These are phyloP conservation scores for Maccullochella peelii DNA, from an alignment of 2,113 vertebrate genomes.

Conservation along the genomic window DNA sequence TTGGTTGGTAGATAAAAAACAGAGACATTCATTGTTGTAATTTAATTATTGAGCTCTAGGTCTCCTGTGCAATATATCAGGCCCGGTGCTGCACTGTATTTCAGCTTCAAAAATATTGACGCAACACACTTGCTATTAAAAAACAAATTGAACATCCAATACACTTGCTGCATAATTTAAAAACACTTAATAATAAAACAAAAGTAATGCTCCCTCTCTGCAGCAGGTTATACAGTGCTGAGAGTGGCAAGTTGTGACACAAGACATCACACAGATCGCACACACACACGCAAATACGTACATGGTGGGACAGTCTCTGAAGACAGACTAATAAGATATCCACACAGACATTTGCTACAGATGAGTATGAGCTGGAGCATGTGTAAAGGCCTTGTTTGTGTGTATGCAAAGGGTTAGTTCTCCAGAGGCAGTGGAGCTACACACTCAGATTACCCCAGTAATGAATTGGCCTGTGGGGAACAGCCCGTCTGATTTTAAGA, in stretches of 20 bases:
- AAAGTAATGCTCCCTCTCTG: slow-evolving; percentile 6
- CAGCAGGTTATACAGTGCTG: slow-evolving; percentile 38
- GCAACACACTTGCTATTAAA: slow-evolving; percentile 17
- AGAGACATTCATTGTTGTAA: slow-evolving; percentile 6
- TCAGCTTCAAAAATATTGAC: slow-evolving; percentile 11
- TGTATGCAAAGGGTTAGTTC: slow-evolving; percentile 22
- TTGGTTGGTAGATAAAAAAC: slow-evolving; percentile 29
- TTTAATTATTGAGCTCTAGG: neutral
- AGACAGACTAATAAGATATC: slow-evolving; percentile 28
- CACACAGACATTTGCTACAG: slow-evolving; percentile 18
- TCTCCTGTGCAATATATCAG: slow-evolving; percentile 26
- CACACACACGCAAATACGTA: neutral
- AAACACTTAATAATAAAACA: slow-evolving; percentile 1
- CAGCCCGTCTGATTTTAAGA: slow-evolving; percentile 53
- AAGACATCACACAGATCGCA: neutral
- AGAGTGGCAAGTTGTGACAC: slow-evolving; percentile 27
- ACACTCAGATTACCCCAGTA: slow-evolving; percentile 59
- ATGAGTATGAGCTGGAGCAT: slow-evolving; percentile 19
- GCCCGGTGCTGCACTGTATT: neutral
- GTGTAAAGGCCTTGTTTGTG: slow-evolving; percentile 9
- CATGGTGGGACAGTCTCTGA: neutral
- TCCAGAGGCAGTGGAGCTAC: slow-evolving; percentile 33
- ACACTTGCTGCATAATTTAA: neutral
- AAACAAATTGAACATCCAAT: slow-evolving; percentile 18
- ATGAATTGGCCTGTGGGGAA: slow-evolving; percentile 66